Conservation (phyloP, 2,888 invertebrate genomes). For the Agrypnus murinus region DNA sequence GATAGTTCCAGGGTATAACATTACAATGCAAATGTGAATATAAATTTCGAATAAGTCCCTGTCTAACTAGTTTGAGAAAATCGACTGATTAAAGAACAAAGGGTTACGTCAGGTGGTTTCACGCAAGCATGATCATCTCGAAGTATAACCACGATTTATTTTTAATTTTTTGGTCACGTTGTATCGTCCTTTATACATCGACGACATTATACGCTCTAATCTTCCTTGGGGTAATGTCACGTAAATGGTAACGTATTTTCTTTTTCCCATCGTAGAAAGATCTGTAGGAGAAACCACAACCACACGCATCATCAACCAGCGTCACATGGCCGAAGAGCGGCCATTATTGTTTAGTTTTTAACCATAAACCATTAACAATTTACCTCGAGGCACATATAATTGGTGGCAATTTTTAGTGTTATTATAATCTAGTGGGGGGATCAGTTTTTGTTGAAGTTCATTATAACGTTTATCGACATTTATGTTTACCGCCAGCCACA, state of each 20-base stretch:
- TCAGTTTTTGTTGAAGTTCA: conserved; percentile 44
- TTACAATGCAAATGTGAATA: conserved; percentile 38
- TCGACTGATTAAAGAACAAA: conserved; percentile 49
- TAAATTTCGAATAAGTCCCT: conserved; percentile 34
- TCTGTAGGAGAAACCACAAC: conserved; percentile 46
- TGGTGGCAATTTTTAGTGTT: conserved; percentile 48
- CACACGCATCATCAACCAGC: conserved; percentile 48
- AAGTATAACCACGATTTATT: conserved; percentile 26
- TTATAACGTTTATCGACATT: conserved; percentile 51
- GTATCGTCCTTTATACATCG: conserved; percentile 17
- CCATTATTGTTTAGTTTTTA: conserved; percentile 50
- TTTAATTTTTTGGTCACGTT: conserved; percentile 46
- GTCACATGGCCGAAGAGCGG: conserved; percentile 45
- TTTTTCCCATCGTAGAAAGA: conserved; percentile 32
- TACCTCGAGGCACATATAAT: conserved; percentile 49
- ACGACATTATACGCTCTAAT: conserved; percentile 23
- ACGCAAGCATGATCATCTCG: conserved; percentile 49
- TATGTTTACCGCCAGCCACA: conserved; percentile 50
- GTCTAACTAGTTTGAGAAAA: conserved; percentile 28
- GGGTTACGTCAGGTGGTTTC: conserved; percentile 46
- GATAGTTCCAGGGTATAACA: conserved; percentile 11
- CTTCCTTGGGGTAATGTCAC: conserved; percentile 36
- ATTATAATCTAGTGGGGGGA: conserved; percentile 36
- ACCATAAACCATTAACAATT: conserved; percentile 49
- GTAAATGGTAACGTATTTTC: conserved; percentile 45